Percentiles rank a stretch among this genome's conserved stretches.
Conservation (phyloP, 1,140 invertebrate genomes). For the Laupala kohalensis region DNA sequence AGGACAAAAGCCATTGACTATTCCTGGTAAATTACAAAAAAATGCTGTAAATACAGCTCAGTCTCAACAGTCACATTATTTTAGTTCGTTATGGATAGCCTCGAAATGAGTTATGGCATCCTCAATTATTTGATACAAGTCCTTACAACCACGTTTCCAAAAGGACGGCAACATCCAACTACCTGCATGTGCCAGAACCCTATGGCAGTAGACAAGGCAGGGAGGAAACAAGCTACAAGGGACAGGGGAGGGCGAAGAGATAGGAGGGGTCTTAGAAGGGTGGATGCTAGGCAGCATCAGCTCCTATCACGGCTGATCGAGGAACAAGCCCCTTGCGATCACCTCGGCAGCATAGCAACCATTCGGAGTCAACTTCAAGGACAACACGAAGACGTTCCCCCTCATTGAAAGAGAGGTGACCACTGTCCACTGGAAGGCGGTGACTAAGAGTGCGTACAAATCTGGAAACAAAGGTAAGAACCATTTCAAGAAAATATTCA, state of each 20-base stretch:
- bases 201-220: neutral
- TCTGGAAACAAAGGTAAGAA: conserved; percentile 44
- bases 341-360: conserved; percentile 59
- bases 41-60: too few relatives aligned
- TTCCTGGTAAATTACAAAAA: too few relatives aligned
- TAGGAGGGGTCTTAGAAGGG: neutral
- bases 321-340: conserved; percentile 67
- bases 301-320: conserved; percentile 43
- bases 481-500: too few relatives aligned
- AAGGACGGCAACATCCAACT: too few relatives aligned
- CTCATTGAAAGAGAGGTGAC: conserved; percentile 65
- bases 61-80: too few relatives aligned
- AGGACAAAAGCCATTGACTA: too few relatives aligned
- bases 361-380: conserved; percentile 61
- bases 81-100: too few relatives aligned
- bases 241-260: neutral
- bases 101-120: too few relatives aligned
- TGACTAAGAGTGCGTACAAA: conserved; percentile 60
- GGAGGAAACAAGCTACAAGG: neutral
- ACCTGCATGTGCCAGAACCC: neutral
- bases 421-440: conserved; percentile 55
- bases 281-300: neutral
- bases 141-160: too few relatives aligned
- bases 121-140: too few relatives aligned
- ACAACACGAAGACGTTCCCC: conserved; percentile 59